Evolutionary conservation across 2,113 vertebrate genomes (phyloP), one percentile per base, ranked within the genome.

Genomic region (Otus sunia): DNA sequence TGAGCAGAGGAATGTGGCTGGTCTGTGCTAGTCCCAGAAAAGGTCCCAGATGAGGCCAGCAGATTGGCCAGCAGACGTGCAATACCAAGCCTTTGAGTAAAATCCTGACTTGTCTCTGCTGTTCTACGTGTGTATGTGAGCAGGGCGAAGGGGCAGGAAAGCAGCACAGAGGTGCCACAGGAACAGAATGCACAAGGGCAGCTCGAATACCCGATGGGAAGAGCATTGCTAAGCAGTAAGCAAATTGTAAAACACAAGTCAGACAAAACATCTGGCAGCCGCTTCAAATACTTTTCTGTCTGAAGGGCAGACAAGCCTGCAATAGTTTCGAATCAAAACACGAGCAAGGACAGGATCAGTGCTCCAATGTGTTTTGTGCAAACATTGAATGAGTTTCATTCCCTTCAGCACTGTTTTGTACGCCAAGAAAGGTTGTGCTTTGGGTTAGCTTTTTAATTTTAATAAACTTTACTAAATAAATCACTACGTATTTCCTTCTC

Each of bases 191-290:
- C 82, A 25, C 92, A 12, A 62, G 95, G 96, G 85, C 92, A 55
- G 80, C 75, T 56, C 5, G 52, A 78, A 52, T 96, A 59, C 72
- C 87, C 39, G 0, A 55, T 11, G 84, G 96, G 93, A 95, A 90
- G 95, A 95, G 83, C 96, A 58, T 69, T 91, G 93, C 94, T 86
- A 84, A 97, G 96, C 97, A 96, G 97, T 78, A 93, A 97, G 95
- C 97, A 96, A 97, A 97, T 66, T 97, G 96, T 96, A 90, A 96
- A 97, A 97, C 94, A 96, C 59, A 20, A 55, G 89, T 69, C 98
- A 98, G 98, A 98, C 98, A 98, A 95, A 98, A 98, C 97, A 98
- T 97, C 97, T 98, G 98, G 98, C 97, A 98, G 97, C 97, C 63
- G 97, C 97, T 96, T 97, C 95, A 95, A 97, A 98, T 97, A 98